These are phyloP conservation scores for Doris montereyensis DNA, from an alignment of 2,888 invertebrate species.

Conservation along the genomic window DNA sequence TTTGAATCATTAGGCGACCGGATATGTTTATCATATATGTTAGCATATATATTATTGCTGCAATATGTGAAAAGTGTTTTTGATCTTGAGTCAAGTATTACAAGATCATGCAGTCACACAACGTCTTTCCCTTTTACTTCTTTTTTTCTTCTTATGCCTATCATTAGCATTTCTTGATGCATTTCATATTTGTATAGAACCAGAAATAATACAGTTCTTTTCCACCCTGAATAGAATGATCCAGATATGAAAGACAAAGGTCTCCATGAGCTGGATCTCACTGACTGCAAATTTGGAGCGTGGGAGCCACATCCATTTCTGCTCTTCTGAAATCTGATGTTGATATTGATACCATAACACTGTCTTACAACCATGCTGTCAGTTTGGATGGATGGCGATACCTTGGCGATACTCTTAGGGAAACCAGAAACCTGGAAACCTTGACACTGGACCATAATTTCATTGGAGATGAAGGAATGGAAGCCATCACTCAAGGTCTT, in stretches of 20 bases:
- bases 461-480: constrained; percentile 61
- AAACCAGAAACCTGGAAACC: constrained; percentile 51
- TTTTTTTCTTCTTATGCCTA: too few species aligned
- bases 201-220: too few species aligned
- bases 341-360: constrained; percentile 32
- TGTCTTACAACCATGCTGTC: constrained; percentile 35
- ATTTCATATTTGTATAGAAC: too few species aligned
- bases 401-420: constrained; percentile 57
- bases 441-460: constrained; percentile 63
- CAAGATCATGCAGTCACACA: too few species aligned
- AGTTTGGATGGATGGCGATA: constrained; percentile 55
- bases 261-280: constrained; percentile 61
- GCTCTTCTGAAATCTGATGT: constrained; percentile 21
- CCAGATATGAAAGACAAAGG: background rate
- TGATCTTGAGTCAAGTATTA: too few species aligned
- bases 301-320: constrained; percentile 54
- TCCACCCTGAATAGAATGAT: background rate
- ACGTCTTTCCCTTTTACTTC: too few species aligned
- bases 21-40: too few species aligned
- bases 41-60: too few species aligned
- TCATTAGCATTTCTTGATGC: too few species aligned
- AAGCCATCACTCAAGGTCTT: constrained; percentile 55
- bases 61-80: too few species aligned
- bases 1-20: too few species aligned
- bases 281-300: constrained; percentile 56